Conservation (phyloP, 2,113 vertebrate species). For the Globicephala melas region DNA sequence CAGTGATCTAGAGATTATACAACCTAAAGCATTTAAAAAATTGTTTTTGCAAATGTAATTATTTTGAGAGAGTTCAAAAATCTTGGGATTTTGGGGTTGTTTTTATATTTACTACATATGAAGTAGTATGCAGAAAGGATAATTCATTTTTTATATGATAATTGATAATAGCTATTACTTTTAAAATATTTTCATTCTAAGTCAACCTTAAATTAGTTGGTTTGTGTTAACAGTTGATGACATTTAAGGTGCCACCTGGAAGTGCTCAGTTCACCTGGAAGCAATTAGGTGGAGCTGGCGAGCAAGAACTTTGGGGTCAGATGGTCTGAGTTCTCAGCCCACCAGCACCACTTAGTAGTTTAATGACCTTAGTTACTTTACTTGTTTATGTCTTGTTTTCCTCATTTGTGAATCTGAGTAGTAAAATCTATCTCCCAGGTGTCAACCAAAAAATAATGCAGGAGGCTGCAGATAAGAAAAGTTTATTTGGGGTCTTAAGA, state of each 20-base stretch:
- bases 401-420: neutral
- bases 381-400: neutral
- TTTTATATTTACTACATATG: slow-evolving; percentile 21
- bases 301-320: neutral
- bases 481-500: neutral
- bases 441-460: neutral
- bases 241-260: neutral
- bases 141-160: neutral
- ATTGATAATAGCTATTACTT: neutral
- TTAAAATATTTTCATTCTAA: slow-evolving; percentile 31
- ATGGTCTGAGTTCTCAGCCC: neutral
- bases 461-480: neutral
- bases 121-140: neutral
- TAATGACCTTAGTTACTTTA: neutral
- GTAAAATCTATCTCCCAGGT: neutral
- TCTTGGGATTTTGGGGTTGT: neutral
- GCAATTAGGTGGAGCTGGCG: neutral
- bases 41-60: neutral
- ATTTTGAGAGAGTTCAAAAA: neutral
- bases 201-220: neutral
- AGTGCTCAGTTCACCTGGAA: neutral
- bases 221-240: neutral
- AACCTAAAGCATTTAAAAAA: neutral
- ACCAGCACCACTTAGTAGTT: neutral
- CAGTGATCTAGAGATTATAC: neutral